A percentile compares a stretch with the other conserved stretches of the same genome.
These are phyloP conservation scores for Leptopilina myrica DNA, from an alignment of 2,888 invertebrate genomes.

Conservation along the genomic window DNA sequence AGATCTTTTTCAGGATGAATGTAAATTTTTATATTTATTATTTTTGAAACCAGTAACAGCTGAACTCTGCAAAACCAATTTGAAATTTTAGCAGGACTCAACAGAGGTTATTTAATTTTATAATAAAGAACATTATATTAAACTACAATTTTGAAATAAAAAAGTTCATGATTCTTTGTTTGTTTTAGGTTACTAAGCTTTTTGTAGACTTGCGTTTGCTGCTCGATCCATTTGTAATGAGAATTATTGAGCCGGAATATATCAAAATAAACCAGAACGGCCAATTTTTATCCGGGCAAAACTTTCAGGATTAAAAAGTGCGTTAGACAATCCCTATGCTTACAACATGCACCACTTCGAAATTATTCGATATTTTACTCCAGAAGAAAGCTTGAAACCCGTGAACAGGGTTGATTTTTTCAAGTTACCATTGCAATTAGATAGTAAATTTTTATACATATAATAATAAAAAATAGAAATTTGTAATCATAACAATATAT, in stretches of 20 bases:
- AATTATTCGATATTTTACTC: slow-evolving; percentile 8
- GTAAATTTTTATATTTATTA: slow-evolving; percentile 54
- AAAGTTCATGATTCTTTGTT: no score
- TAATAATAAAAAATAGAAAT: no score
- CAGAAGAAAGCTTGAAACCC: slow-evolving; percentile 1
- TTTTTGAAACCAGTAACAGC: slow-evolving; percentile 57
- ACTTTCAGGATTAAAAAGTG: no score
- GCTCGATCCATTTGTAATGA: slow-evolving; percentile 42
- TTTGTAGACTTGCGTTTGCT: slow-evolving; percentile 44
- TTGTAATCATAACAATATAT: no score
- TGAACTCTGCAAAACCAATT: slow-evolving; percentile 51
- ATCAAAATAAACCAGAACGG: slow-evolving; percentile 11
- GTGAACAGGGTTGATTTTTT: background rate
- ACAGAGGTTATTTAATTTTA: no score
- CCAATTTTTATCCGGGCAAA: no score
- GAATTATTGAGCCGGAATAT: slow-evolving; percentile 48
- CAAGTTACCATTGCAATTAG: no score
- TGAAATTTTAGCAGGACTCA: slow-evolving; percentile 51
- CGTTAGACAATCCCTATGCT: no score
- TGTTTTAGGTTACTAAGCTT: no score
- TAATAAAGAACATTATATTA: no score
- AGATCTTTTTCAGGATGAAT: slow-evolving; percentile 55
- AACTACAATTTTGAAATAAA: no score
- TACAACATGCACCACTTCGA: slow-evolving; percentile 2
- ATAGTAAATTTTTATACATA: no score